These are phyloP conservation scores for Alviniconcha marisindica DNA, from an alignment of 1,140 invertebrate genomes.

Conservation along the genomic window DNA sequence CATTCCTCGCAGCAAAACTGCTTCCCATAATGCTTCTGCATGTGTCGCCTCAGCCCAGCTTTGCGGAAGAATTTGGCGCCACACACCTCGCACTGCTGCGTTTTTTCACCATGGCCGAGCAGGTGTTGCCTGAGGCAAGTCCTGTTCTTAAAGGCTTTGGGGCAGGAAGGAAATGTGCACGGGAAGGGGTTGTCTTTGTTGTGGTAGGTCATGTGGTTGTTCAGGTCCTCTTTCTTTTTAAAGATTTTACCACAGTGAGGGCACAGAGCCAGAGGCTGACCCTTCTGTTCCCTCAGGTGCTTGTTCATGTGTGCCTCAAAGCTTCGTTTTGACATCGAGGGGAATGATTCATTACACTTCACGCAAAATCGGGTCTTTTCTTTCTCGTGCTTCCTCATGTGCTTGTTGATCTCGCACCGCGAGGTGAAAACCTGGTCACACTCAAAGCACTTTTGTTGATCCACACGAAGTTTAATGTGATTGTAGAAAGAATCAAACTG, in stretches of 20 bases:
- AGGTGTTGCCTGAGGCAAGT: not conserved
- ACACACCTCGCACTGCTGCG: not conserved
- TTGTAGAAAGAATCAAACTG: not conserved
- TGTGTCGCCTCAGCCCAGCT: not conserved
- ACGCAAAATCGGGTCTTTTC: not conserved
- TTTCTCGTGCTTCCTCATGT: not conserved
- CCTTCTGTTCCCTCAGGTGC: not conserved
- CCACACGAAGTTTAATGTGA: not conserved
- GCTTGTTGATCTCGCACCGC: not conserved
- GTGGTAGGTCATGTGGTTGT: constrained; percentile 7
- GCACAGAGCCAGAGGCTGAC: not conserved
- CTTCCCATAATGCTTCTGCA: not conserved
- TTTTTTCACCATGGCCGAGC: not conserved
- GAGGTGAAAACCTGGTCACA: not conserved
- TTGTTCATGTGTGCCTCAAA: not conserved
- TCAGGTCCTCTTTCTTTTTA: not conserved
- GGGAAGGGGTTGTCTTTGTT: constrained; percentile 1
- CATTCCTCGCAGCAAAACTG: not conserved
- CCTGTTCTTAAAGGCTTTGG: constrained; percentile 2
- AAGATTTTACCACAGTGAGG: not conserved
- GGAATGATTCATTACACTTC: not conserved
- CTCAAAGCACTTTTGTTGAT: not conserved
- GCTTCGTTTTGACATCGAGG: not conserved
- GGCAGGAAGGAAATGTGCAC: not conserved
- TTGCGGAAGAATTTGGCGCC: not conserved